phyloP scores from a whole-genome alignment of 2,113 vertebrate species.

The Oenanthe melanoleuca region DNA sequence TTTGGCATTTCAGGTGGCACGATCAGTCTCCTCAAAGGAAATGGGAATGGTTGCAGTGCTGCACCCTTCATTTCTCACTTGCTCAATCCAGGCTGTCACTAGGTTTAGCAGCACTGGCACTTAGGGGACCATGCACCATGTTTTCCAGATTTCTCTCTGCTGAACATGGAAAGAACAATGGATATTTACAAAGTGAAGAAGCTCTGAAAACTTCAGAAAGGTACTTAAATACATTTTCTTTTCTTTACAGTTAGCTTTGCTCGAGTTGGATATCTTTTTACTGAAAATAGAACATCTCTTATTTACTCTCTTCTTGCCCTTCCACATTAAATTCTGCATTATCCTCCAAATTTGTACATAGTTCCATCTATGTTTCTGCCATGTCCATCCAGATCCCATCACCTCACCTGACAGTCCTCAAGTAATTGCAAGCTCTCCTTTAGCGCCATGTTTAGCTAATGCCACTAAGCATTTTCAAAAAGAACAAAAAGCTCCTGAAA shows the following conservation, averaged over 20 bases:
- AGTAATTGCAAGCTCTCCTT: neutral
- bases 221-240: neutral
- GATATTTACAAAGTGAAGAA: neutral
- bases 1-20: neutral
- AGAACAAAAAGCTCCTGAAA: neutral
- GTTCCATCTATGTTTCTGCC: neutral
- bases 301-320: neutral
- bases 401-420: neutral
- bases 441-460: neutral
- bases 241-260: neutral
- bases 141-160: neutral
- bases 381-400: neutral
- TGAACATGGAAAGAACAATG: neutral
- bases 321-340: neutral
- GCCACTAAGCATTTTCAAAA: neutral
- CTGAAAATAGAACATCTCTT: neutral
- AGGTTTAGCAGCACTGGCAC: neutral
- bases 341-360: neutral
- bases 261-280: neutral
- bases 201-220: neutral
- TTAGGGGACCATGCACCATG: neutral
- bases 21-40: neutral
- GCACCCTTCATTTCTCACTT: neutral
- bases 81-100: neutral
- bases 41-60: neutral